phyloP scores from a whole-genome alignment of 23 tunicate species.

The Ciona savignyi region DNA sequence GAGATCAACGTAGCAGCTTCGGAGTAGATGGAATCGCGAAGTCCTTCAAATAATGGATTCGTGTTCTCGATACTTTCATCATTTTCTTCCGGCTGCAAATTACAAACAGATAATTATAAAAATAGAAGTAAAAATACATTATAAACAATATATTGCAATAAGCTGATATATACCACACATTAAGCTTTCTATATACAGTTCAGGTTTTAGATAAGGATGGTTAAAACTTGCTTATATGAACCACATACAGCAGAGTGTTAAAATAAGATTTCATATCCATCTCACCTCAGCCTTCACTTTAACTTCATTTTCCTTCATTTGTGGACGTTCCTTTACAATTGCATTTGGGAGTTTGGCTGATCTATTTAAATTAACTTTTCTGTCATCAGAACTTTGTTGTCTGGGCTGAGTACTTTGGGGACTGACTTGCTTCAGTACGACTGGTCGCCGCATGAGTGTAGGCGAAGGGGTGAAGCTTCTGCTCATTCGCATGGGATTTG shows the following conservation, averaged over 20 bases:
- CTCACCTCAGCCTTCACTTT: background rate
- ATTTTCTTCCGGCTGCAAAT: background rate
- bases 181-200: too few relatives aligned
- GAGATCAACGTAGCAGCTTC: slow-evolving; percentile 76
- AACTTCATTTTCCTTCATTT: background rate
- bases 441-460: background rate
- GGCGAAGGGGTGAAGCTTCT: background rate
- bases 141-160: too few relatives aligned
- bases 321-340: background rate
- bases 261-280: background rate
- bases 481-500: background rate
- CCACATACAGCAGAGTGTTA: background rate
- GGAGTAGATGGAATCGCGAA: slow-evolving; percentile 71
- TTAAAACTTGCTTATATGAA: too few relatives aligned
- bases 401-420: background rate
- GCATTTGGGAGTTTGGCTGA: background rate
- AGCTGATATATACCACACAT: too few relatives aligned
- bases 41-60: slow-evolving; percentile 45
- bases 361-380: background rate
- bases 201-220: too few relatives aligned
- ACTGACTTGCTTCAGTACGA: background rate
- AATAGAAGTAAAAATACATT: too few relatives aligned
- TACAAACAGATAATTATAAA: too few relatives aligned
- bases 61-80: background rate
- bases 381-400: background rate